A percentile compares a stretch with the other conserved stretches of the same genome.
phyloP scores from a whole-genome alignment of 2,797 vertebrate genomes.

The Setipinna tenuifilis region DNA sequence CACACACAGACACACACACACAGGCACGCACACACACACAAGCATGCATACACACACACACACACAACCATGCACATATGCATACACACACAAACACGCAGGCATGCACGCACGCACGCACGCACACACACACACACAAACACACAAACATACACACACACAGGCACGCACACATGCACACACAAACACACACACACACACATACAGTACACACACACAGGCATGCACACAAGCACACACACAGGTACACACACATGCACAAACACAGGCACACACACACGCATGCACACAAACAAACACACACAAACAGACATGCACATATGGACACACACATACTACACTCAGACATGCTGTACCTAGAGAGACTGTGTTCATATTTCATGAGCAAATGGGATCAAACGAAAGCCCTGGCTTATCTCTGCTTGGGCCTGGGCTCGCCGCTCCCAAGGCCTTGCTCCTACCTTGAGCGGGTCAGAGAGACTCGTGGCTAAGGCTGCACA shows the following conservation, averaged over 20 bases:
- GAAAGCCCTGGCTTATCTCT: not conserved
- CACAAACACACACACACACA: not conserved
- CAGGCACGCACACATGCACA: not conserved
- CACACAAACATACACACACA: constrained; percentile 15
- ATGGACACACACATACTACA: not conserved
- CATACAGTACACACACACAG: constrained; percentile 15
- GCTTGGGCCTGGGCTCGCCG: not conserved
- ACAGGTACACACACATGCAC: not conserved
- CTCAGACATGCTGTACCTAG: not conserved
- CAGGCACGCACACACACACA: not conserved
- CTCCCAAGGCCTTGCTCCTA: constrained; percentile 3
- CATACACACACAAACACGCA: constrained; percentile 12
- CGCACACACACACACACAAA: not conserved
- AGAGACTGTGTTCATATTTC: constrained; percentile 17
- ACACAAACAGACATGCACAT: not conserved
- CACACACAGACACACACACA: not conserved
- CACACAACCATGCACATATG: not conserved
- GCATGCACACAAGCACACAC: not conserved
- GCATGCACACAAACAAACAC: not conserved
- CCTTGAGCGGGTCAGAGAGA: not conserved
- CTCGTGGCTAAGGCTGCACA: not conserved
- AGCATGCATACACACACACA: too few relatives aligned
- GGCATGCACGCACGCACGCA: not conserved
- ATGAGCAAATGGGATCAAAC: constrained; percentile 16
- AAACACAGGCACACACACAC: too few relatives aligned